Conservation (phyloP, 2,113 vertebrate genomes). For the Daboia siamensis region DNA sequence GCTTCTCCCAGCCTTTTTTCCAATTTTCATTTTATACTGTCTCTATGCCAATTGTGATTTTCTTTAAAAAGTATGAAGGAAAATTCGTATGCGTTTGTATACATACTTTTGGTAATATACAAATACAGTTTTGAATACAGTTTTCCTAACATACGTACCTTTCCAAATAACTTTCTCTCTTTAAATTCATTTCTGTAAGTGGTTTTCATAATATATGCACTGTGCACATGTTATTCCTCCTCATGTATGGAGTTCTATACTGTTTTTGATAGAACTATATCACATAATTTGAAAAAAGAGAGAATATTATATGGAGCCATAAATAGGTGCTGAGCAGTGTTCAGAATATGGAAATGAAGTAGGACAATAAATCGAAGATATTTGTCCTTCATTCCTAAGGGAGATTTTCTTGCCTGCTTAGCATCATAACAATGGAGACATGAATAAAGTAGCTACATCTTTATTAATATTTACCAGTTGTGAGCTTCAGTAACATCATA, state of each 20-base stretch:
- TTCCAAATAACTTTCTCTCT: neutral
- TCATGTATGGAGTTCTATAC: neutral
- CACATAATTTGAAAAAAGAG: neutral
- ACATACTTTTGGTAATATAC: neutral
- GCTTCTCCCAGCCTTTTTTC: neutral
- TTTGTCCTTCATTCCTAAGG: neutral
- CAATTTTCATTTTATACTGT: neutral
- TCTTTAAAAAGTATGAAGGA: neutral
- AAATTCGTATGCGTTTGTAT: neutral
- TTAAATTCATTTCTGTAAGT: neutral
- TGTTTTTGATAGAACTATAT: neutral
- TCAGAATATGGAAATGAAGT: neutral
- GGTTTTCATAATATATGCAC: neutral
- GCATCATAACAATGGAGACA: neutral
- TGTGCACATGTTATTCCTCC: neutral
- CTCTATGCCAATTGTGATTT: neutral
- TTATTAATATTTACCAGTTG: neutral
- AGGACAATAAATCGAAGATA: neutral
- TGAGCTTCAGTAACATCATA: neutral
- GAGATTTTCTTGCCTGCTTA: neutral
- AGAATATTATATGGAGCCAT: neutral
- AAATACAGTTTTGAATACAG: neutral
- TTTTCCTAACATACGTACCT: neutral
- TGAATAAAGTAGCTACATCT: neutral
- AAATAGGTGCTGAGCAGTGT: neutral